Conservation (phyloP, 2,113 vertebrate species). For the Epinephelus moara region DNA sequence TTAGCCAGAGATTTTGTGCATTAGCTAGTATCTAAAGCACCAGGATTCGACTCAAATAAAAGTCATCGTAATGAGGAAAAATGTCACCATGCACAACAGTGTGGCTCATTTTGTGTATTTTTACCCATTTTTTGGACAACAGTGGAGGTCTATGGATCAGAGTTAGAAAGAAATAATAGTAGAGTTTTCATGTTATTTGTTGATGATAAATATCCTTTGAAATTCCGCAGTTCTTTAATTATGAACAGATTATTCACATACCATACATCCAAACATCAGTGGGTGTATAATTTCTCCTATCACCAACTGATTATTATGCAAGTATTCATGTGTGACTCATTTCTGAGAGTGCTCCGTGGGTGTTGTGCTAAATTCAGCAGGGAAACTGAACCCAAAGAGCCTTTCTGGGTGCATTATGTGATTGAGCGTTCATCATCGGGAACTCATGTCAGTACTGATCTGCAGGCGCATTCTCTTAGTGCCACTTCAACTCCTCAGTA, state of each 20-base stretch:
- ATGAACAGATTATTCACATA: neutral
- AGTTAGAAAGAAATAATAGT: too few relatives aligned
- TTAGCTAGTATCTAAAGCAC: neutral
- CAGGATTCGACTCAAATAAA: neutral
- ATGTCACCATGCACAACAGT: neutral
- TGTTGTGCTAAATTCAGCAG: slow-evolving; percentile 43
- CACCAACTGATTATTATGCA: slow-evolving; percentile 46
- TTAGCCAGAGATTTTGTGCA: neutral
- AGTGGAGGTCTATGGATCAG: neutral
- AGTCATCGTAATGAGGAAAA: neutral
- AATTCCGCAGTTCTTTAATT: neutral
- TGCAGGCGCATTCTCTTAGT: slow-evolving; percentile 36
- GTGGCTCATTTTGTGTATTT: neutral
- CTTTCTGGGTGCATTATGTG: slow-evolving; percentile 64
- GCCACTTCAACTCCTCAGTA: slow-evolving; percentile 55
- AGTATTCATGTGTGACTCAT: slow-evolving; percentile 51
- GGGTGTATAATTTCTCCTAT: slow-evolving; percentile 18
- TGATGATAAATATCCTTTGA: neutral
- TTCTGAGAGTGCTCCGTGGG: slow-evolving; percentile 62
- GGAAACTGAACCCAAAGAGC: slow-evolving; percentile 39
- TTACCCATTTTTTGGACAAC: neutral
- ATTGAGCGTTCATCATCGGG: slow-evolving; percentile 25
- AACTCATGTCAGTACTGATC: slow-evolving; percentile 25
- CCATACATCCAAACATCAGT: neutral
- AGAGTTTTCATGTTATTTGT: slow-evolving; percentile 20